These are phyloP conservation scores for Barypeithes pellucidus DNA, from an alignment of 2,888 invertebrate genomes.

Conservation along the genomic window DNA sequence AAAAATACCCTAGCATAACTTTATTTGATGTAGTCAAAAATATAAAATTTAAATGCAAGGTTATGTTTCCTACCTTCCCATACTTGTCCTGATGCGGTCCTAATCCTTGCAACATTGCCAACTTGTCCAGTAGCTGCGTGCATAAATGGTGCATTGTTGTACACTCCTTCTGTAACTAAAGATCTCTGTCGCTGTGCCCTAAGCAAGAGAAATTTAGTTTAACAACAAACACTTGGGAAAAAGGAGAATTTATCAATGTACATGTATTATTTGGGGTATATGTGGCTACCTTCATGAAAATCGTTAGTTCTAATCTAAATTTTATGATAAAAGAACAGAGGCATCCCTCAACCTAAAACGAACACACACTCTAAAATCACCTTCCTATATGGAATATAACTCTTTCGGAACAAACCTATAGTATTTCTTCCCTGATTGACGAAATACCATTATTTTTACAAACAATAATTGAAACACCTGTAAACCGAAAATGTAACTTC, in stretches of 20 bases:
- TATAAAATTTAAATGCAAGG: neutral
- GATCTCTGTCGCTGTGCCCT: constrained; percentile 82
- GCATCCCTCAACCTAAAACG: neutral
- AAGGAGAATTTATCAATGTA: no score
- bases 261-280: no score
- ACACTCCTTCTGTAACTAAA: constrained; percentile 87
- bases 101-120: constrained; percentile 86
- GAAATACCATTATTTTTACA: constrained; percentile 13
- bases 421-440: constrained; percentile 7
- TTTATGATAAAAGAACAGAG: no score
- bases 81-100: constrained; percentile 86
- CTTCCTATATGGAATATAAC: neutral
- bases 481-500: constrained; percentile 1
- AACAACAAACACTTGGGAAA: no score
- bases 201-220: constrained; percentile 15
- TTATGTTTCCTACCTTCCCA: constrained; percentile 80
- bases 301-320: no score
- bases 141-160: constrained; percentile 92
- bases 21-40: no score
- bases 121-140: constrained; percentile 90
- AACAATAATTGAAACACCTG: constrained; percentile 15
- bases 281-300: no score
- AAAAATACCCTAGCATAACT: neutral
- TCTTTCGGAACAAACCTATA: constrained; percentile 3
- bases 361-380: neutral